Evolutionary conservation across 2,113 vertebrate species (phyloP).

Genomic region (Brachyhypopomus gauderio): DNA sequence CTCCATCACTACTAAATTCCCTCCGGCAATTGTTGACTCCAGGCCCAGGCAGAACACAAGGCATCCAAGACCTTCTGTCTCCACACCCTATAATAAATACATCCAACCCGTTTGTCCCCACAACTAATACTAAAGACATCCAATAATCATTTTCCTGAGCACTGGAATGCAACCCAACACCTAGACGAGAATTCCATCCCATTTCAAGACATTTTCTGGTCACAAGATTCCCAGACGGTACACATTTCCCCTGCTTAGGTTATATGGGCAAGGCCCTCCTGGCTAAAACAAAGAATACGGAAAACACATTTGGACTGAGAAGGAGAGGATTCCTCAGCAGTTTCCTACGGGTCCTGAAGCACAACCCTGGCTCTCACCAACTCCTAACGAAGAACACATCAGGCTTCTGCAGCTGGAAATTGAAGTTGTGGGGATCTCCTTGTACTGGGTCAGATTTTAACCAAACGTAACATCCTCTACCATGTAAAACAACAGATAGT

Average conservation of each 20-base stretch:
- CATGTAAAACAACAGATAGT: background rate
- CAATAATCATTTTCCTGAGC: background rate
- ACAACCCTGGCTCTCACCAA: background rate
- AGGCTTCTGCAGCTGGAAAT: background rate
- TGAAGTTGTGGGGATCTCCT: background rate
- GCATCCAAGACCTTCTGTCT: background rate
- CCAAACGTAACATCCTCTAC: background rate
- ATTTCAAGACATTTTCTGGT: background rate
- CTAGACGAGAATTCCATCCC: background rate
- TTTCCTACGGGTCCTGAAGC: slow-evolving; percentile 11
- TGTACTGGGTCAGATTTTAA: background rate
- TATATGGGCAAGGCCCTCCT: background rate
- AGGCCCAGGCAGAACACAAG: background rate
- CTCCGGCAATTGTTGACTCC: background rate
- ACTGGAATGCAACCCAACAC: background rate
- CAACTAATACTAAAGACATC: background rate
- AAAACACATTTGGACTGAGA: background rate
- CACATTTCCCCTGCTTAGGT: background rate
- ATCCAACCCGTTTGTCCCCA: background rate
- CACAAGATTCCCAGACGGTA: background rate
- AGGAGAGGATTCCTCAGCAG: background rate
- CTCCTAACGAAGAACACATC: background rate
- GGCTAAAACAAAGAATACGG: background rate
- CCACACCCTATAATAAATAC: background rate
- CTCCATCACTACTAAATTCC: background rate